phyloP scores from a whole-genome alignment of 2,888 invertebrate species.

The Chrysotoxum bicinctum region DNA sequence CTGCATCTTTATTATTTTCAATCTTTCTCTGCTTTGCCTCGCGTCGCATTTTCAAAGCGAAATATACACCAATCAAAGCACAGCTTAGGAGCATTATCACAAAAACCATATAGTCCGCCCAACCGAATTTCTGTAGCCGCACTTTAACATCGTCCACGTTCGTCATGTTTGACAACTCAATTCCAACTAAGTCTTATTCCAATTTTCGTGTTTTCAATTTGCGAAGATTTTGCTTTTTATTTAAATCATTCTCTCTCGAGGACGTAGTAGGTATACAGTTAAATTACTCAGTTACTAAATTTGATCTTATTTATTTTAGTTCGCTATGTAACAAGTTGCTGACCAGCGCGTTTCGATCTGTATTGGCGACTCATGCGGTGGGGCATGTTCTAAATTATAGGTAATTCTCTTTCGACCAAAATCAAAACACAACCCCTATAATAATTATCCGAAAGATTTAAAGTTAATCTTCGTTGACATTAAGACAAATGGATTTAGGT shows the following conservation, averaged over 20 bases:
- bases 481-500: neutral
- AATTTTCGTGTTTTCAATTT: neutral
- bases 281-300: conserved; percentile 74
- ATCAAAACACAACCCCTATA: conserved; percentile 18
- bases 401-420: neutral
- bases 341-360: neutral
- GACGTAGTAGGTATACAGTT: no score
- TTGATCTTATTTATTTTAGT: conserved; percentile 74
- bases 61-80: conserved; percentile 91
- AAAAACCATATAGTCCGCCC: conserved; percentile 91
- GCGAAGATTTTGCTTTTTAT: neutral
- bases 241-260: conserved; percentile 54
- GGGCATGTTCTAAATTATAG: neutral
- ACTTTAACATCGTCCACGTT: conserved; percentile 80
- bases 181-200: neutral
- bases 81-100: conserved; percentile 89
- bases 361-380: neutral
- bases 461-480: conserved; percentile 44
- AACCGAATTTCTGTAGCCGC: conserved; percentile 86
- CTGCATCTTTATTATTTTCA: conserved; percentile 78
- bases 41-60: conserved; percentile 86
- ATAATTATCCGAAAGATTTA: conserved; percentile 14
- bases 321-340: conserved; percentile 2
- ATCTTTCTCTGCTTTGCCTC: conserved; percentile 79
- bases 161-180: conserved; percentile 73